Evolutionary conservation across 2,113 vertebrate genomes (phyloP).

Genomic region (Morone saxatilis): DNA sequence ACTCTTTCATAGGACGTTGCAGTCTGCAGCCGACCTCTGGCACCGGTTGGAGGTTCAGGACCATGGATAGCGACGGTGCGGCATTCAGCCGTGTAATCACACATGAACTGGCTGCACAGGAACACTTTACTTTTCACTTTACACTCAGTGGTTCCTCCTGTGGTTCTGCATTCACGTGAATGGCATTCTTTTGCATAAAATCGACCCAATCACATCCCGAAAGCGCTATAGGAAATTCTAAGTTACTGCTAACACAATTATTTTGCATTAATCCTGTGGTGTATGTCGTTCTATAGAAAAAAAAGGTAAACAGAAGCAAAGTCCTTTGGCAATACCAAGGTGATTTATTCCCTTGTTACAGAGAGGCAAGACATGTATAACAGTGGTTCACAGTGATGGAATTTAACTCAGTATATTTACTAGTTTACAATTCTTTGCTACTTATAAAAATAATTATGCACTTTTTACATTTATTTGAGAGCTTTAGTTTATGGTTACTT

Average conservation of each 20-base stretch:
- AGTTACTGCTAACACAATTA: background rate
- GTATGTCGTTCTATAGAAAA: constrained; percentile 13
- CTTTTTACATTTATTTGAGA: background rate
- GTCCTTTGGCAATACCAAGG: too few relatives aligned
- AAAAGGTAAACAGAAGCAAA: background rate
- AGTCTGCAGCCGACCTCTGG: constrained; percentile 72
- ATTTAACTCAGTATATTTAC: background rate
- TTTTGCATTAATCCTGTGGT: constrained; percentile 6
- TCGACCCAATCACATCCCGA: constrained; percentile 30
- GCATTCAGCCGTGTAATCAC: constrained; percentile 67
- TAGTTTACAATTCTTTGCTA: background rate
- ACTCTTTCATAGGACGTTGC: constrained; percentile 74
- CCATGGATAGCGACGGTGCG: constrained; percentile 78
- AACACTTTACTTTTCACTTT: constrained; percentile 17
- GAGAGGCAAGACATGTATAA: too few relatives aligned
- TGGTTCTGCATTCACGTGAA: constrained; percentile 20
- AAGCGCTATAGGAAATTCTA: constrained; percentile 5
- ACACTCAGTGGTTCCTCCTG: constrained; percentile 23
- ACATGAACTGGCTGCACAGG: constrained; percentile 43
- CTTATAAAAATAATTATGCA: background rate
- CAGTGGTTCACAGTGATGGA: background rate
- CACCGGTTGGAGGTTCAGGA: constrained; percentile 76
- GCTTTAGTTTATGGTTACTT: background rate
- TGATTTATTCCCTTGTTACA: too few relatives aligned
- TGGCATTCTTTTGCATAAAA: constrained; percentile 37